Evolutionary conservation across 2,888 invertebrate species (phyloP), one percentile per base, ranked within the genome.

Genomic region (Saturnia japonica): DNA sequence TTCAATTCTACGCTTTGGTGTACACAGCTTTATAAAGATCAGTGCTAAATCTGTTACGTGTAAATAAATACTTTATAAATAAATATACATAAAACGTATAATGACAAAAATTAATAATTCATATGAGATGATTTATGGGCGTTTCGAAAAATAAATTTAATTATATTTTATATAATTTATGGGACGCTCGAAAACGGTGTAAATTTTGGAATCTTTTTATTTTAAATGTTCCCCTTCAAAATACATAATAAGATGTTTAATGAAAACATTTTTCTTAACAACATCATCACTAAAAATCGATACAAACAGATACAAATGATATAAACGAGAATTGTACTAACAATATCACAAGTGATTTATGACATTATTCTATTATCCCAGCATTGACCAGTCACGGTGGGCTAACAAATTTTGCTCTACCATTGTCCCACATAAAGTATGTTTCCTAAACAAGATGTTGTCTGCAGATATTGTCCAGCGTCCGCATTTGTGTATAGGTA

Each of bases 361-460:
- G 70, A 69, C 69, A 62, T 71, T 70, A 70, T 67, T 70, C 70
- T 71, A 70, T 71, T 70, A 67, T 71, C 14, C 51, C 69, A 64
- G 47, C 54, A 28, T 75, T 78, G 72, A 73, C 83, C 43, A 77
- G 88, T 89, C 91, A 90, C 84, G 90, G 91, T 91, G 71, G 91
- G 91, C 86, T 89, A 73, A 80, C 79, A 83, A 81, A 83, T 84
- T 86, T 83, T 82, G 84, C 80, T 79, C 76, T 68, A 72, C 83
- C 75, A 82, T 87, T 86, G 84, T 86, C 80, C 78, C 70, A 76
- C 77, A 80, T 78, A 85, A 80, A 82, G 79, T 80, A 73, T 91
- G 88, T 91, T 90, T 89, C 80, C 80, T 88, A 89, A 92, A 92
- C 90, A 91, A 91, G 89, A 90, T 83, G 84, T 89, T 85, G 87